These are phyloP conservation scores for Drosophila prosaltans DNA, from an alignment of 1,140 invertebrate species.

Conservation along the genomic window DNA sequence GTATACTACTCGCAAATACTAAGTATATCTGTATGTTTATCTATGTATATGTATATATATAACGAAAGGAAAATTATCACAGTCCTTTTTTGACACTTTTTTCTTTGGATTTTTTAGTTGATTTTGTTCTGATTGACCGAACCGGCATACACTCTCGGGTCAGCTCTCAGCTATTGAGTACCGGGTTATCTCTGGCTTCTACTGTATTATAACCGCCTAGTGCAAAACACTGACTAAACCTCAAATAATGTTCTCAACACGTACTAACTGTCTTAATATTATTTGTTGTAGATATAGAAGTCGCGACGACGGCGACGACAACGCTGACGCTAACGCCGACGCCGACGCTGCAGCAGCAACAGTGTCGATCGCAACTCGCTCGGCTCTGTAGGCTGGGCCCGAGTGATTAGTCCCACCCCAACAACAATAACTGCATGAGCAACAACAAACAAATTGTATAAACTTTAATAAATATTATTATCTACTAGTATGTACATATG, in stretches of 20 bases:
- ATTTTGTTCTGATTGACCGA: slow-evolving; percentile 24
- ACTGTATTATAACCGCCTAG: slow-evolving; percentile 78
- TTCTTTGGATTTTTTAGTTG: no score
- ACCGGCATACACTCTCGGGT: slow-evolving; percentile 29
- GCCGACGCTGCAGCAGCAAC: slow-evolving; percentile 2
- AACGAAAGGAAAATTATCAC: slow-evolving; percentile 40
- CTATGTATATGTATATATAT: not conserved
- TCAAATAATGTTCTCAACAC: slow-evolving; percentile 82
- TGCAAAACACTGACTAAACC: slow-evolving; percentile 82
- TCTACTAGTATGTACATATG: slow-evolving; percentile 11
- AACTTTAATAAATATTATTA: slow-evolving; percentile 79
- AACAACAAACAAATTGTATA: slow-evolving; percentile 29
- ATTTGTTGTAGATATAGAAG: slow-evolving; percentile 82
- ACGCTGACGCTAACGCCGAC: no score
- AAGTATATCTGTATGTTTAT: not conserved
- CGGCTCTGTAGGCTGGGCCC: slow-evolving; percentile 39
- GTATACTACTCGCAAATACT: not conserved
- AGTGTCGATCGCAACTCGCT: slow-evolving; percentile 47
- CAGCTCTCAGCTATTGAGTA: not conserved
- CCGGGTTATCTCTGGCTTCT: slow-evolving; percentile 39
- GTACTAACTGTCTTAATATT: slow-evolving; percentile 83
- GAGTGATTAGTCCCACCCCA: slow-evolving; percentile 21
- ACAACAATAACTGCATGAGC: not conserved
- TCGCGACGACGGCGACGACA: slow-evolving; percentile 51
- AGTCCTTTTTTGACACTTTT: slow-evolving; percentile 34